Percentiles rank a stretch among this genome's conserved stretches.
Evolutionary conservation across 64 coral and sea anemone genomes (phyloP).

Genomic region (Hydrozoanthus tunicans): DNA sequence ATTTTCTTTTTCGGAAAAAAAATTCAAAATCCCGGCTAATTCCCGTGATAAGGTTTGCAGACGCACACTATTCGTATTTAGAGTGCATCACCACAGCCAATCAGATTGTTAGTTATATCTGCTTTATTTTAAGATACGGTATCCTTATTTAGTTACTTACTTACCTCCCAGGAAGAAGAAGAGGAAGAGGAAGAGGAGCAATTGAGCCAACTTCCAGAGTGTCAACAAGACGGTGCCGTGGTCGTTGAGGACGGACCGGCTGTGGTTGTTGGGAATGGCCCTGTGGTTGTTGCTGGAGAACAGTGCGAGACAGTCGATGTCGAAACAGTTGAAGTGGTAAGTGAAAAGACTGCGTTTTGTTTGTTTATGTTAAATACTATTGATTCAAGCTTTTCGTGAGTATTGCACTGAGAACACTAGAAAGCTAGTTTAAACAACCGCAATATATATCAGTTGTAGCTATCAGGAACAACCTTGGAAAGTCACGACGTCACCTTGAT

Average conservation of each 20-base stretch:
- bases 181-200: constrained; percentile 41
- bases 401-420: background rate
- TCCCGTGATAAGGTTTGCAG: too few relatives aligned
- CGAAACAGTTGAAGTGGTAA: constrained; percentile 47
- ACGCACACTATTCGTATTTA: too few relatives aligned
- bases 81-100: too few relatives aligned
- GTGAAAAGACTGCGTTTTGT: background rate
- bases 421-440: too few relatives aligned
- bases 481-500: too few relatives aligned
- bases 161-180: background rate
- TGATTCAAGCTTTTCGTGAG: background rate
- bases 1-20: too few relatives aligned
- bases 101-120: too few relatives aligned
- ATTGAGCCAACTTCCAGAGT: constrained; percentile 17
- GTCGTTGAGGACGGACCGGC: background rate
- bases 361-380: background rate
- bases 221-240: constrained; percentile 37
- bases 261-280: background rate
- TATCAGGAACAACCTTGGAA: too few relatives aligned
- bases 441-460: too few relatives aligned
- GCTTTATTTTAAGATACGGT: too few relatives aligned
- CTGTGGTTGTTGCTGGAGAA: background rate
- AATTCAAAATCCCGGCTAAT: too few relatives aligned
- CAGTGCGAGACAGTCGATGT: constrained; percentile 19
- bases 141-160: too few relatives aligned